Conservation (phyloP, 2,797 vertebrate species). For the Hybognathus amarus region DNA sequence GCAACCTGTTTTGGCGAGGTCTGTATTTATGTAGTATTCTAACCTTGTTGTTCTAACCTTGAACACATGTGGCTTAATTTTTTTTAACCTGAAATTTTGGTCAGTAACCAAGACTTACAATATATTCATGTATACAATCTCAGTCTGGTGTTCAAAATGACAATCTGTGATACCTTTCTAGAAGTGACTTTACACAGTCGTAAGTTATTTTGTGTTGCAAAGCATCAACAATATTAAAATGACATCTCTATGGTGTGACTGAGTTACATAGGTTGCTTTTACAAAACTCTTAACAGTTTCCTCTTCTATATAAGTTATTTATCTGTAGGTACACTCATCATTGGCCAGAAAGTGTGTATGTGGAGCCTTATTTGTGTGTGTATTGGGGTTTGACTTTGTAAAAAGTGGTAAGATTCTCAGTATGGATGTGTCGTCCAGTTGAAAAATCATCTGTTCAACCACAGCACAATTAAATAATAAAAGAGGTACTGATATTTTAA, state of each 20-base stretch:
- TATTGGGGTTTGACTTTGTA: background rate
- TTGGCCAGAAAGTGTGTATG: slow-evolving; percentile 26
- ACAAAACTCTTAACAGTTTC: background rate
- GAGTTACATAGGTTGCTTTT: background rate
- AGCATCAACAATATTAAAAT: slow-evolving; percentile 1
- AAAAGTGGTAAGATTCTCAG: slow-evolving; percentile 35
- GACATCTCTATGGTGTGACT: slow-evolving; percentile 7
- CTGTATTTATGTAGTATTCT: slow-evolving; percentile 52
- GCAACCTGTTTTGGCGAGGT: slow-evolving; percentile 66
- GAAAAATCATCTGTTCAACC: slow-evolving; percentile 6
- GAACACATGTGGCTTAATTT: slow-evolving; percentile 23
- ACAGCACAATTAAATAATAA: slow-evolving; percentile 26
- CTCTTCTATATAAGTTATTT: slow-evolving; percentile 16
- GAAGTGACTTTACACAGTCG: slow-evolving; percentile 9
- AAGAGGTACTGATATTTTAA: slow-evolving; percentile 27
- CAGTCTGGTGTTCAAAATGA: slow-evolving; percentile 48
- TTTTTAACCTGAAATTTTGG: background rate
- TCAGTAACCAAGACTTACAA: slow-evolving; percentile 37
- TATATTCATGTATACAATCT: background rate
- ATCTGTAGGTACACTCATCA: slow-evolving; percentile 7
- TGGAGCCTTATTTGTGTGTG: slow-evolving; percentile 24
- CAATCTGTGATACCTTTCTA: slow-evolving; percentile 64
- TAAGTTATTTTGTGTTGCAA: slow-evolving; percentile 36
- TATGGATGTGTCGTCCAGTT: slow-evolving; percentile 30
- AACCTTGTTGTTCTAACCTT: slow-evolving; percentile 11